These are phyloP conservation scores for Loxodonta africana DNA, from an alignment of 2,113 vertebrate species.

Conservation along the genomic window DNA sequence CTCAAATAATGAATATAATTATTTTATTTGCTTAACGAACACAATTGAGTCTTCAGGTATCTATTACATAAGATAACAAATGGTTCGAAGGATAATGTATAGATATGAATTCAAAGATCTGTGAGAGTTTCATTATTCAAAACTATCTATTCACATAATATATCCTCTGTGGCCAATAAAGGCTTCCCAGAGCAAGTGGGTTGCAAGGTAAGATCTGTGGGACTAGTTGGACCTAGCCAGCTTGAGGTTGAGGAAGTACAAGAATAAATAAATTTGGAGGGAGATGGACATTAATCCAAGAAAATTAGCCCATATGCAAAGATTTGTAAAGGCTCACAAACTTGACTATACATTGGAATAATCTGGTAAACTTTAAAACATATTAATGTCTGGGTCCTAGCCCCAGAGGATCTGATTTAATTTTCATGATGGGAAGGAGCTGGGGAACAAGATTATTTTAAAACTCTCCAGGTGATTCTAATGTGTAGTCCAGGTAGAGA, in stretches of 20 bases:
- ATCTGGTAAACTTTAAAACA: background rate
- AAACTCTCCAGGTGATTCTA: background rate
- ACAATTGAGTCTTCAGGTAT: background rate
- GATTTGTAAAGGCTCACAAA: background rate
- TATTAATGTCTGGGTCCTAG: background rate
- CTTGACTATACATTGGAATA: background rate
- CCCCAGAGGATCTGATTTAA: background rate
- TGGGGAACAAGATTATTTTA: background rate
- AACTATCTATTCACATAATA: background rate
- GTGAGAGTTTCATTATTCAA: background rate
- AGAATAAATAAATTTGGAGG: background rate
- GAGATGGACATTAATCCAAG: background rate
- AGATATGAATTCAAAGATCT: conserved; percentile 15
- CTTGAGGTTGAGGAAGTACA: background rate
- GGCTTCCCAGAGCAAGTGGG: background rate
- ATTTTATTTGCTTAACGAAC: background rate
- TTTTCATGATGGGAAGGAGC: background rate
- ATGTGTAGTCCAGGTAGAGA: background rate
- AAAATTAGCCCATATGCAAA: background rate
- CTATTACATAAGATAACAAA: background rate
- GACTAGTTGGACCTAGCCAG: background rate
- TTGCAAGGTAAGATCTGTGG: background rate
- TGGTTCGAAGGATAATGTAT: background rate
- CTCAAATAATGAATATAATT: background rate
- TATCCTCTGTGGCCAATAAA: background rate